Evolutionary conservation across 2,888 invertebrate genomes (phyloP), one percentile per base, ranked within the genome.

Genomic region (Nemoura dubitans): DNA sequence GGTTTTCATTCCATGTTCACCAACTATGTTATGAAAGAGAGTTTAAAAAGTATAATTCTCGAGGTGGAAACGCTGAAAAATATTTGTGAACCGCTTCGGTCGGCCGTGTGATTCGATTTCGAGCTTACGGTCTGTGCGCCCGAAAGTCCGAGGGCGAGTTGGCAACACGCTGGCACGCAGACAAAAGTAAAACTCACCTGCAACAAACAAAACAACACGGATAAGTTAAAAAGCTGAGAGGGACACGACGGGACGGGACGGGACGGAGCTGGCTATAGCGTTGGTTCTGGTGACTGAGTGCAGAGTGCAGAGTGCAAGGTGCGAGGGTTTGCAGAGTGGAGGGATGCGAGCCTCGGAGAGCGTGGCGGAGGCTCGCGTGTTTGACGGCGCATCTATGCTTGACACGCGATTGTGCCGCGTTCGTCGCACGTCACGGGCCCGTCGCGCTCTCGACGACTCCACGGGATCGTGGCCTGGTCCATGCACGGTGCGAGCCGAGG

Each of bases 11-110:
- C 16, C 2, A 21, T 59, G 59, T 59, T 59, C 59, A 21, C 10
- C 59, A 21, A 59, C 59, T 59, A 14, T 21, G 59, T 21, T 59
- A 10, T 59, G 59, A 21, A 59, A 59, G 59, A 59, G 59, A 7
- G 59, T 59, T 59, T 59, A 59, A 59, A 59, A 59, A 59, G 14
- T 21, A 21, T 59, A 14, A 59, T 59, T 59, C 59, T 59, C 59
- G 59, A 59, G 59, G 59, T 59, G 59, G 59, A 59, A 59, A 59
- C 59, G 59, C 36, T 59, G 59, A 59, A 59, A 59, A 7, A 59
- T 59, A 59, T 59, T 59, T 59, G 59, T 59, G 59, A 59, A 21
- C 59, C 59, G 59, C 2, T 59, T 21, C 21, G 59, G 6, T 21
- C 59, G 59, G 59, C 59, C 14, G 59, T 59, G 21, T 59, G 59